phyloP scores from a whole-genome alignment of 2,113 vertebrate species.

The Periophthalmodon schlosseri region DNA sequence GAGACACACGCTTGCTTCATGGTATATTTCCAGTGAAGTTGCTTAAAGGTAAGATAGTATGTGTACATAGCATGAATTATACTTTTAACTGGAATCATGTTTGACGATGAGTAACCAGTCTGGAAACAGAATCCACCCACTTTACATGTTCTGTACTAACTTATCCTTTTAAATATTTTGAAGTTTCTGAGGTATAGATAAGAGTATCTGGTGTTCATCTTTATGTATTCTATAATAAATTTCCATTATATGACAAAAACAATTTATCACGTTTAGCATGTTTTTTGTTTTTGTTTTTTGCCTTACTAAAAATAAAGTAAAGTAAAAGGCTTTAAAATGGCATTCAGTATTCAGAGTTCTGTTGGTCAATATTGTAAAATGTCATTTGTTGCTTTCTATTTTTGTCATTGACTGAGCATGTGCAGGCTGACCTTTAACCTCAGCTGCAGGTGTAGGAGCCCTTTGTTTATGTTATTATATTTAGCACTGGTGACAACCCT shows the following conservation, averaged over 20 bases:
- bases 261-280: no score
- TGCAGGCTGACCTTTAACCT: slow-evolving; percentile 39
- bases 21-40: not conserved
- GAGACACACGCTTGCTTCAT: no score
- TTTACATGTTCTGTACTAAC: no score
- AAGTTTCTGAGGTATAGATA: no score
- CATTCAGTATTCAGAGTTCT: no score
- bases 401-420: slow-evolving; percentile 12
- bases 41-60: not conserved
- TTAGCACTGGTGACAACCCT: slow-evolving; percentile 24
- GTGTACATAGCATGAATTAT: not conserved
- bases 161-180: no score
- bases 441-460: slow-evolving; percentile 19
- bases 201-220: no score
- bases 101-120: not conserved
- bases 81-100: not conserved
- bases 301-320: no score
- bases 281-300: no score
- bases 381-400: not conserved
- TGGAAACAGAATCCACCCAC: not conserved
- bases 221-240: no score
- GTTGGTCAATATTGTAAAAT: not conserved
- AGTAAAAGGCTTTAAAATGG: no score
- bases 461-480: slow-evolving; percentile 33
- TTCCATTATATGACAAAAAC: no score